Evolutionary conservation across 2,888 invertebrate genomes (phyloP).

Genomic region (Sinelater perroti): DNA sequence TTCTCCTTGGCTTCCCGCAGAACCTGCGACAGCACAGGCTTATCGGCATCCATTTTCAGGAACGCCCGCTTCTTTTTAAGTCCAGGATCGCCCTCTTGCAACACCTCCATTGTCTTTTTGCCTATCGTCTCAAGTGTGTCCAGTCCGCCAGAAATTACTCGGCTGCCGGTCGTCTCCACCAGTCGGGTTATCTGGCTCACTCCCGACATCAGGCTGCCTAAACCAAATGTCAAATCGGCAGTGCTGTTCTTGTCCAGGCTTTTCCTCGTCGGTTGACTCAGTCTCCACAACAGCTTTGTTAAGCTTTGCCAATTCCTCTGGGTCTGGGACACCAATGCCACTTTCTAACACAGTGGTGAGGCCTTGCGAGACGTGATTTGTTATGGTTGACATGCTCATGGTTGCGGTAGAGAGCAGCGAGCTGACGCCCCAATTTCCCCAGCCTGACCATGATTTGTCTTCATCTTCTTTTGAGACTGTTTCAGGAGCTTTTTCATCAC

Average conservation of each 20-base stretch:
- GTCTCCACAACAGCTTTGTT: constrained; percentile 52
- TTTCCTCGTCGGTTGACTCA: no score
- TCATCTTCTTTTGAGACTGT: constrained; percentile 13
- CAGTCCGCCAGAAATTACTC: constrained; percentile 79
- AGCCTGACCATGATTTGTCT: constrained; percentile 61
- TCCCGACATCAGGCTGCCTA: constrained; percentile 73
- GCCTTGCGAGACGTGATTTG: constrained; percentile 83
- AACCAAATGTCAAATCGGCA: constrained; percentile 61
- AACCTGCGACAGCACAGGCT: constrained; percentile 71
- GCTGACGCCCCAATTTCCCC: constrained; percentile 81
- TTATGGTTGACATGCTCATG: constrained; percentile 78
- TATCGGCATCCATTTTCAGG: constrained; percentile 70
- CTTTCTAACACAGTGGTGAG: constrained; percentile 80
- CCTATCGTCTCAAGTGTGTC: constrained; percentile 93
- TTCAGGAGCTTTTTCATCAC: background rate
- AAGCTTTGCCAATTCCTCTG: constrained; percentile 76
- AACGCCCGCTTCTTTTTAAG: constrained; percentile 80
- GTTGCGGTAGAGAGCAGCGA: constrained; percentile 80
- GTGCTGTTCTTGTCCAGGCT: background rate
- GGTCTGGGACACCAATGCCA: constrained; percentile 84
- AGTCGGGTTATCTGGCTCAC: constrained; percentile 71
- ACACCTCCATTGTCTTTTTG: constrained; percentile 92
- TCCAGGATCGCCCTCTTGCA: constrained; percentile 92
- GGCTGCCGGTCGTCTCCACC: constrained; percentile 69
- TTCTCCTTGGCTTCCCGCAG: constrained; percentile 77